Evolutionary conservation across 2,888 invertebrate genomes (phyloP).

Genomic region (Herminia tarsipennalis): DNA sequence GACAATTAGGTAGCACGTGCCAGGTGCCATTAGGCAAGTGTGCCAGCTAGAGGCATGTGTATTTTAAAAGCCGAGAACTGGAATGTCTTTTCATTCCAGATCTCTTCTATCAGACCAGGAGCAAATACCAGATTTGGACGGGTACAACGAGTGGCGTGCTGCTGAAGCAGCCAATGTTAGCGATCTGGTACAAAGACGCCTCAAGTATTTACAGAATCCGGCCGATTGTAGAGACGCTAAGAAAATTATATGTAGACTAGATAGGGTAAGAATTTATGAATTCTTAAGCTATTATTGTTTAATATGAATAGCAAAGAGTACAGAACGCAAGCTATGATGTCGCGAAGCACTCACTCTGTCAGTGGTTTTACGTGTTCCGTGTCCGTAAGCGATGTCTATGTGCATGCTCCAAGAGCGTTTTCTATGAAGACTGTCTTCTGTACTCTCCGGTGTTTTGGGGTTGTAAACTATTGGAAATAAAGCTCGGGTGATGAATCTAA

Average conservation of each 20-base stretch:
- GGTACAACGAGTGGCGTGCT: conserved; percentile 93
- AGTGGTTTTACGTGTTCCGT: no score
- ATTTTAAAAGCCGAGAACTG: not conserved
- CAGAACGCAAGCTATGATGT: no score
- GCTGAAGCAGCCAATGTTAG: conserved; percentile 92
- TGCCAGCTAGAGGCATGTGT: no score
- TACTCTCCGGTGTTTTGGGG: no score
- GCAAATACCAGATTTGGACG: conserved; percentile 89
- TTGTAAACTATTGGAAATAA: no score
- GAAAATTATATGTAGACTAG: conserved; percentile 97
- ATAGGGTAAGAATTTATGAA: conserved; percentile 88
- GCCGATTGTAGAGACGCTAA: conserved; percentile 93
- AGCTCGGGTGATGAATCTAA: no score
- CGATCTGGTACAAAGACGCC: conserved; percentile 92
- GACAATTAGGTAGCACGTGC: no score
- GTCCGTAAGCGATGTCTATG: no score
- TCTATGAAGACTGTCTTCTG: no score
- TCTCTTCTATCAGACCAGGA: conserved; percentile 90
- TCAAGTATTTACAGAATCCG: conserved; percentile 95
- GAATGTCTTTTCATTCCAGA: conserved; percentile 56
- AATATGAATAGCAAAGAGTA: not conserved
- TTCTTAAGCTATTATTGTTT: not conserved
- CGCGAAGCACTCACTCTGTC: no score
- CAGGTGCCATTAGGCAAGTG: no score
- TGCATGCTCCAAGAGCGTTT: no score